Evolutionary conservation across 2,113 vertebrate species (phyloP), one percentile per base, ranked within the genome.

Genomic region (Noturus placidus): DNA sequence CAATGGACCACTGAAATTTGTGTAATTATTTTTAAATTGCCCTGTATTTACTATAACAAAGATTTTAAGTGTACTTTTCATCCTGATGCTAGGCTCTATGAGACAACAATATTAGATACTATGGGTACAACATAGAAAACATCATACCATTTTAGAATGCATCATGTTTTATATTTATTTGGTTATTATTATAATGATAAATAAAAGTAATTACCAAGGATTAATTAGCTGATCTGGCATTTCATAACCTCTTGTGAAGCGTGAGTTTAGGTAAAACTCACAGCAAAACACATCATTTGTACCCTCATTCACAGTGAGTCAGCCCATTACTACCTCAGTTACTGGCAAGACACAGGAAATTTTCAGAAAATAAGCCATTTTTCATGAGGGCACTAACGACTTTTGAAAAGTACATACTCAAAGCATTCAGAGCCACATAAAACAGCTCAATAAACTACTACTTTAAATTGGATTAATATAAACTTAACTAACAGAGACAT

Each of bases 381-480:
- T 42, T 74, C 70, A 22, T 74, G 8, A 42, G 72, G 5, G 38
- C 10, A 0, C 72, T 27, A 42, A 46, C 27, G 38, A 27, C 38
- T 76, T 46, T 76, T 77, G 42, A 77, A 77, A 27, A 77, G 42
- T 27, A 50, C 2, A n/a, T 15, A 77, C 4, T 77, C 42, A 77
- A 76, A 7, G 25, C 46, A 77, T 52, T 50, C 25, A 77, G 72
- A 14, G 35, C 20, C 35, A 74, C 35, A 74, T 10, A 70, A 42
- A 74, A 74, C 15, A 77, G 70, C 38, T 74, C 70, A 77, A 50
- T 14, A 77, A n/a, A 52, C 42, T 25, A 76, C 25, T 77, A n/a
- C 22, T 77, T 77, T 15, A 50, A 77, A 77, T 15, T 50, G 42
- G 74, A 77, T 46, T 46, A 50, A 77, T 77, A 50, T 77, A 77